Base-by-base conservation (phyloP, 2,113 vertebrate species). In the Phrynosoma blainvillii region DNA sequence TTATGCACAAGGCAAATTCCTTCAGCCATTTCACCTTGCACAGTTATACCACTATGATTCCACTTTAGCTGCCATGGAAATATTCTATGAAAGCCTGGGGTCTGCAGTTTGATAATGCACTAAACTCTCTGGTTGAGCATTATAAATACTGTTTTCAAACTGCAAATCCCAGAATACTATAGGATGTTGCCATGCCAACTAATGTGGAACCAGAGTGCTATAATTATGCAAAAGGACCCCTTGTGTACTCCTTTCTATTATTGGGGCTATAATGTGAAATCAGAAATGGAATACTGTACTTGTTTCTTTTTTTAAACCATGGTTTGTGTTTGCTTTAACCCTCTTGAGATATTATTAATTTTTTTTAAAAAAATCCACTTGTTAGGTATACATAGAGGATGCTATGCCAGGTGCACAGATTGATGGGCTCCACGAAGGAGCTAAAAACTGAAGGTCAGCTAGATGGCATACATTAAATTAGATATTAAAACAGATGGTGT, bases 401-500 rank as follows among this genome's bases (percentile, higher is more conserved):
- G 79, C 62, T 87, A 78, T 93, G 93, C 91, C 92, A 93, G 86
- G 25, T 93, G 92, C 74, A 93, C 90, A 94, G 91, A 94, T 84
- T 95, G 91, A 92, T 92, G 89, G 7, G 71, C 86, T 94, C 90
- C 87, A 93, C 93, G 90, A 90, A 88, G 3, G 88, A 93, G 89
- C 90, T 87, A 92, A 94, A 59, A 92, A 89, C 54, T 88, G 91
- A 95, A 95, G 90, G 93, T 95, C 90, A 78, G 91, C 87, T 93
- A 89, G 90, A 94, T 84, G 82, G 80, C 87, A 87, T 85, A 87
- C 76, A 91, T 88, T 87, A 94, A 92, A 95, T 92, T 88, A 93
- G 89, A 85, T 89, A 86, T 93, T 93, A 92, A 93, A 95, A 88
- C 95, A 95, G 94, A 94, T 96, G 94, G 94, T 47, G 71, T 47